Evolutionary conservation across 2,113 vertebrate genomes (phyloP).

Genomic region (Lipotes vexillifer): DNA sequence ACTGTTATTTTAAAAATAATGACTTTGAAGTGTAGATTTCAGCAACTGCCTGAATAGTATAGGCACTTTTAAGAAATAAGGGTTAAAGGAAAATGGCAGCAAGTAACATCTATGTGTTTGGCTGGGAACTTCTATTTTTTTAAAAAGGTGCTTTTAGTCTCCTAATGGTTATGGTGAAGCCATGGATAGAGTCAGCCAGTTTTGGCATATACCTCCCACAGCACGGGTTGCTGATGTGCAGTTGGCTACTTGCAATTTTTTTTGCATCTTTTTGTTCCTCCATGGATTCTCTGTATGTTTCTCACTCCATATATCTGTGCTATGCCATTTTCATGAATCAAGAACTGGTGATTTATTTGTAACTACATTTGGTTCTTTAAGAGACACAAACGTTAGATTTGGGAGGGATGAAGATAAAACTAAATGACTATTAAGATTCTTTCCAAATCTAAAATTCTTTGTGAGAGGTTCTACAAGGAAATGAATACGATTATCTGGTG

Average conservation of each 20-base stretch:
- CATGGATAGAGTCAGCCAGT: background rate
- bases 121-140: background rate
- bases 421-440: background rate
- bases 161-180: background rate
- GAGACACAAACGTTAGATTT: background rate
- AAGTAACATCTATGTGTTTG: background rate
- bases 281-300: background rate
- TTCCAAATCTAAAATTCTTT: background rate
- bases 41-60: background rate
- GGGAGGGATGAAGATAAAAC: background rate
- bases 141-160: background rate
- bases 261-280: background rate
- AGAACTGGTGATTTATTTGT: background rate
- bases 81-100: background rate
- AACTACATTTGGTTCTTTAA: conserved; percentile 3
- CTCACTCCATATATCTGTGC: background rate
- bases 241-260: background rate
- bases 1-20: background rate
- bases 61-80: background rate
- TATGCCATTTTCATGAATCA: background rate
- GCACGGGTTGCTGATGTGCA: background rate
- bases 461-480: background rate
- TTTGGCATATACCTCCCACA: background rate
- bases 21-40: background rate
- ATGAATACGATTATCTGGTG: background rate